phyloP scores from a whole-genome alignment of 2,888 invertebrate genomes.

The Cephus pygmeus region DNA sequence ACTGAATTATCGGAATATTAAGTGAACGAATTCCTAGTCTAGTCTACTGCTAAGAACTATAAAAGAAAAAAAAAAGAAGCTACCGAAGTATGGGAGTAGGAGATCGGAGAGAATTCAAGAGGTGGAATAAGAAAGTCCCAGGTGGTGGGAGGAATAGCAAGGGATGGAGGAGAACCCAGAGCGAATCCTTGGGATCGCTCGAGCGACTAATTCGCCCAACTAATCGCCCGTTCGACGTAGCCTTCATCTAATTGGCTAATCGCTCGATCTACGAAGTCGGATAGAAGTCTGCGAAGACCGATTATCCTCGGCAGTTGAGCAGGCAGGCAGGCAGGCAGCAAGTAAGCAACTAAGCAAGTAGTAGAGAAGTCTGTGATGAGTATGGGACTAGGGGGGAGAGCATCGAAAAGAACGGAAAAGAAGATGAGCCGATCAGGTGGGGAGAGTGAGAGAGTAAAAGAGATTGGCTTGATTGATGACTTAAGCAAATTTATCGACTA shows the following conservation, averaged over 20 bases:
- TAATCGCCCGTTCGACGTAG: not conserved
- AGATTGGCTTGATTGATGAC: conserved; percentile 18
- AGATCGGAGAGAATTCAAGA: not conserved
- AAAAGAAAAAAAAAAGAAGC: not conserved
- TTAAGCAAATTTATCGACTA: conserved; percentile 23
- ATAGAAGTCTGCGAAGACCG: conserved; percentile 21
- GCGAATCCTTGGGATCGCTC: not conserved
- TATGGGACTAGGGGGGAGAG: not conserved
- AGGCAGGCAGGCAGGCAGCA: not conserved
- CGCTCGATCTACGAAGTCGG: not conserved
- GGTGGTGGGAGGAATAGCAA: not conserved
- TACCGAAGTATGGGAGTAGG: not conserved
- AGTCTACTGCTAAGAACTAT: not conserved
- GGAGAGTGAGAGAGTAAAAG: not conserved
- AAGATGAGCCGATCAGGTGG: too few species aligned
- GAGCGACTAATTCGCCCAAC: not conserved
- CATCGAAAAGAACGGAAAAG: not conserved
- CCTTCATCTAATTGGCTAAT: not conserved
- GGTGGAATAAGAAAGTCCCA: not conserved
- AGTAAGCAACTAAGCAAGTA: not conserved
- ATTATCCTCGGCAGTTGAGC: conserved; percentile 22
- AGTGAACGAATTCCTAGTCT: not conserved
- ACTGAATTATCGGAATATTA: not conserved
- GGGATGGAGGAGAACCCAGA: not conserved
- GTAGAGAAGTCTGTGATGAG: not conserved